Percentiles rank a stretch among this genome's conserved stretches.
These are phyloP conservation scores for Laterallus jamaicensis DNA, from an alignment of 2,113 vertebrate species.

Conservation along the genomic window DNA sequence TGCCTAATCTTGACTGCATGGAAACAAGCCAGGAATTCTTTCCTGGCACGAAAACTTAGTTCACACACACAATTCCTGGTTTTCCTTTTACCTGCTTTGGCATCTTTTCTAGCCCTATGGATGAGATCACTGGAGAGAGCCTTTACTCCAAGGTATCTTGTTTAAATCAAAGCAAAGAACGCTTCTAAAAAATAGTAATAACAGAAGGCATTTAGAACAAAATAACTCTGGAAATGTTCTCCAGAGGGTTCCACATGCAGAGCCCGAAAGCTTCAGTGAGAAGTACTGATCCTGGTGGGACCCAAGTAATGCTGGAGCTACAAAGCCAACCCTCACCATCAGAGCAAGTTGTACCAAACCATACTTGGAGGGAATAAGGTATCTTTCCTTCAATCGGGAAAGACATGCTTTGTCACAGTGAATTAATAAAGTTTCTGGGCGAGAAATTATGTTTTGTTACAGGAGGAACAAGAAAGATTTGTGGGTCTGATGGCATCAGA, in stretches of 20 bases:
- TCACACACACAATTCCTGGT: neutral
- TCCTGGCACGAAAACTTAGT: neutral
- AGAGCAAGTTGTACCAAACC: neutral
- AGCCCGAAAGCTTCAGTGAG: neutral
- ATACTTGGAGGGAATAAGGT: neutral
- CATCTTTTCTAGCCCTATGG: slow-evolving; percentile 3
- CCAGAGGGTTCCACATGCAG: neutral
- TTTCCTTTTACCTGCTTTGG: slow-evolving; percentile 57
- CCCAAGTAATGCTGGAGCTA: neutral
- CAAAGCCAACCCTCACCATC: neutral
- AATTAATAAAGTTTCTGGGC: neutral
- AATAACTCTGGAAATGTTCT: neutral
- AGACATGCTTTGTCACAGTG: neutral
- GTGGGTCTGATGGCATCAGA: accelerated
- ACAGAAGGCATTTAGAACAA: neutral
- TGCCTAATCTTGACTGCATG: neutral
- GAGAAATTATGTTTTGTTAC: neutral
- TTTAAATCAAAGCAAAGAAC: neutral
- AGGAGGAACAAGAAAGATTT: neutral
- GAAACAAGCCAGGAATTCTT: neutral
- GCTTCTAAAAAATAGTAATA: neutral
- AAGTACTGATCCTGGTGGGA: neutral
- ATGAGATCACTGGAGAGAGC: accelerated
- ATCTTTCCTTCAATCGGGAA: neutral
- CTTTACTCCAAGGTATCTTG: neutral